A percentile compares a stretch with the other conserved stretches of the same genome.
These are phyloP conservation scores for Idaea straminata DNA, from an alignment of 2,888 invertebrate species.

Conservation along the genomic window DNA sequence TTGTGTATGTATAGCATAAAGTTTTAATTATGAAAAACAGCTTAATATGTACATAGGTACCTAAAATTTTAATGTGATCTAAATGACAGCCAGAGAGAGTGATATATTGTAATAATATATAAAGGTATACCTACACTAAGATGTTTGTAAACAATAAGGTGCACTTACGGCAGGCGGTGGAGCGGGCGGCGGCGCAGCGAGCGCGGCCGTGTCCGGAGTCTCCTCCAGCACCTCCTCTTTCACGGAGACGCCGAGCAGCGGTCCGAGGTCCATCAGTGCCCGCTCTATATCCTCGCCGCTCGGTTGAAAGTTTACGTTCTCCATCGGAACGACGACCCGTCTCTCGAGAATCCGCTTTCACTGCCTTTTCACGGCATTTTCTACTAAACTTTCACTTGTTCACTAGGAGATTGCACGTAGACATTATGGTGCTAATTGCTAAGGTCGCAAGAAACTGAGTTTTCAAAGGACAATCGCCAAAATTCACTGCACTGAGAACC, in stretches of 20 bases:
- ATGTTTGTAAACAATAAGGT: conserved; percentile 14
- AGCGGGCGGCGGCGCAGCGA: conserved; percentile 15
- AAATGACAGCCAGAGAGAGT: no score
- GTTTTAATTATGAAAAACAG: no score
- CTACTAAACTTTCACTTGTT: conserved; percentile 65
- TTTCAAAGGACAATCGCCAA: conserved; percentile 23
- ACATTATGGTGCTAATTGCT: conserved; percentile 51
- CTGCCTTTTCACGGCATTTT: conserved; percentile 48
- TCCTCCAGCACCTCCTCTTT: conserved; percentile 72
- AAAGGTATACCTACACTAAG: neutral
- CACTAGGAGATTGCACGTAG: conserved; percentile 61
- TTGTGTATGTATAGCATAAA: no score
- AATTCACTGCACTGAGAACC: no score
- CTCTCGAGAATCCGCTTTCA: conserved; percentile 39
- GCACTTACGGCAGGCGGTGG: conserved; percentile 44
- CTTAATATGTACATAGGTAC: no score
- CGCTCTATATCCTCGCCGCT: conserved; percentile 73
- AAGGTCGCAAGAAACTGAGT: conserved; percentile 39
- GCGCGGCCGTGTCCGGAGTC: conserved; percentile 41
- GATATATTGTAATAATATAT: no score
- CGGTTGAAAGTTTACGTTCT: conserved; percentile 62
- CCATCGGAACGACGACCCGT: conserved; percentile 48
- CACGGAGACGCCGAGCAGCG: conserved; percentile 71
- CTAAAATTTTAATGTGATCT: no score
- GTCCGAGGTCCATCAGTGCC: conserved; percentile 72